A percentile compares a stretch with the other conserved stretches of the same genome.
phyloP scores from a whole-genome alignment of 2,113 vertebrate genomes.

The Pygoscelis antarcticus region DNA sequence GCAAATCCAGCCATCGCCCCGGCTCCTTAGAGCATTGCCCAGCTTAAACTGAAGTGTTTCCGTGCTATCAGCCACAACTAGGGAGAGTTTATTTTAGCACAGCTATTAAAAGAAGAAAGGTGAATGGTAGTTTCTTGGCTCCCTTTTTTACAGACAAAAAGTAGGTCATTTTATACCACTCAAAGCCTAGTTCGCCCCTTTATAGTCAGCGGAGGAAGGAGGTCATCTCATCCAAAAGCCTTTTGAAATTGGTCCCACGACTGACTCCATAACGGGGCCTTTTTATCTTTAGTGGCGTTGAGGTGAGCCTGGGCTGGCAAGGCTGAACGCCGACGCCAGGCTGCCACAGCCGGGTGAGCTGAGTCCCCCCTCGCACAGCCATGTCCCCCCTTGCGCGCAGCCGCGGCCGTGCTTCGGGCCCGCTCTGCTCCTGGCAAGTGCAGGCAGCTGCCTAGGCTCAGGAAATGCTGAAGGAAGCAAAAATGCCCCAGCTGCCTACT shows the following conservation, averaged over 20 bases:
- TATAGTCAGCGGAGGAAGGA: not conserved
- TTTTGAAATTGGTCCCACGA: not conserved
- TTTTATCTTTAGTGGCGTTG: not conserved
- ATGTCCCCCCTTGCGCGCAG: rapidly evolving
- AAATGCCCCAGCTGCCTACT: not conserved
- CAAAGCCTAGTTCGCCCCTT: not conserved
- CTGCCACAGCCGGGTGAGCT: rapidly evolving
- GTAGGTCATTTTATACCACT: not conserved
- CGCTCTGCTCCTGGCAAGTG: not conserved
- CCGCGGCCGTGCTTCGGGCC: rapidly evolving
- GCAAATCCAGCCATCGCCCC: not conserved
- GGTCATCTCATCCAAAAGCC: not conserved
- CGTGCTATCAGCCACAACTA: not conserved
- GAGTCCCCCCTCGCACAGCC: rapidly evolving
- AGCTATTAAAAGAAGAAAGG: not conserved
- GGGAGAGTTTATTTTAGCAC: not conserved
- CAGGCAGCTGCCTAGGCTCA: not conserved
- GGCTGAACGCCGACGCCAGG: rapidly evolving
- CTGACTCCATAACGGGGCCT: rapidly evolving
- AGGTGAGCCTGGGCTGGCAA: not conserved
- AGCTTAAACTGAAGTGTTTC: not conserved
- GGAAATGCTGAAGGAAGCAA: not conserved
- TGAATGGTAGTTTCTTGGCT: not conserved
- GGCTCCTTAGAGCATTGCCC: not conserved
- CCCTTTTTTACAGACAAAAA: not conserved